Base-by-base conservation (phyloP, 2,797 vertebrate genomes). In the Chanos chanos region DNA sequence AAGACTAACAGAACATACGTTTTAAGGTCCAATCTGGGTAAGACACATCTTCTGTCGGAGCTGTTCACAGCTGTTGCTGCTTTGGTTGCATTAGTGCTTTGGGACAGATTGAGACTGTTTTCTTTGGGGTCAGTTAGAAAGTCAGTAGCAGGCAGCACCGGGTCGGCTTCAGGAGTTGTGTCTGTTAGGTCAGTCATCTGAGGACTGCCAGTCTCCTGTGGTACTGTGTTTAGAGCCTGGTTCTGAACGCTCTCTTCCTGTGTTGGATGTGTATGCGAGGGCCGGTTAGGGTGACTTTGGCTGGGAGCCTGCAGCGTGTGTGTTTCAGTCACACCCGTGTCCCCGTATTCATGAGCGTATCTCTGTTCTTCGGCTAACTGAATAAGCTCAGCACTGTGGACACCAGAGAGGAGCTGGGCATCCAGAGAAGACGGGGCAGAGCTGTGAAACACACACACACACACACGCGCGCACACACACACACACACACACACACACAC, bases 291-390 rank as follows among this genome's bases (percentile, higher is more conserved):
- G 10, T 16, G 4, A 33, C 33, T 36, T 13, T 40, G 37, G 47
- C 44, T 15, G 27, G 27, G 10, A 50, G 27, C 3, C 3, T 51
- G 47, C 28, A 45, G 33, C 7, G 7, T 2, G 19, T 12, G 6
- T 31, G 55, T 33, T 40, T 76, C 44, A 77, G 48, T 57, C 62
- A 79, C 13, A 6, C 55, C 33, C 28, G 82, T 54, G 54, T 89
- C 79, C 4, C 86, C 82, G 0, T 77, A 78, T 69, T 99, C 94
- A 64, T 97, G 94, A 21, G 82, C 77, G 8, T 77, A 83, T 61
- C 95, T 82, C 67, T 90, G 93, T 33, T 92, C 84, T 72, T 77
- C 73, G 28, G 94, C 92, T 73, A 96, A 75, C 45, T 77, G 80
- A 80, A 94, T 83, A 63, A 87, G 60, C 58, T 91, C 78, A 22